These are phyloP conservation scores for Nicator chloris DNA, from an alignment of 2,113 vertebrate genomes.

Conservation along the genomic window DNA sequence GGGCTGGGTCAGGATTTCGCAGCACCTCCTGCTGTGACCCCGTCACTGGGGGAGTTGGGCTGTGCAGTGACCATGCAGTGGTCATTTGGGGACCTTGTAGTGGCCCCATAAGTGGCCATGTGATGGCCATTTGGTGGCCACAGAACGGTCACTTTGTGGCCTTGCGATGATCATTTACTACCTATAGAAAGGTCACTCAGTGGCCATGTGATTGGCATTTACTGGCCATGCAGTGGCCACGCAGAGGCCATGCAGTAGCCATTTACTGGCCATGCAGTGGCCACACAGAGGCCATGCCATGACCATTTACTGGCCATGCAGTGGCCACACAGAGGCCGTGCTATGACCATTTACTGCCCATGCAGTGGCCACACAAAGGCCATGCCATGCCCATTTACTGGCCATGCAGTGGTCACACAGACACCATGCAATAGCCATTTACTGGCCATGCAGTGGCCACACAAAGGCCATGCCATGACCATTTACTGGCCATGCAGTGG, in stretches of 20 bases:
- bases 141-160: not conserved
- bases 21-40: accelerated
- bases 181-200: not conserved
- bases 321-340: accelerated
- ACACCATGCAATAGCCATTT: not conserved
- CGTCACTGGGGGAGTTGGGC: accelerated
- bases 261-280: not conserved
- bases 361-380: accelerated
- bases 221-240: not conserved
- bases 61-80: not conserved
- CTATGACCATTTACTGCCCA: not conserved
- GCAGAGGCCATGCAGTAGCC: too few species aligned
- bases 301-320: not conserved
- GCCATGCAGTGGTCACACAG: not conserved
- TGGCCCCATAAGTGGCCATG: not conserved
- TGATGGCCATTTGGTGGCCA: not conserved
- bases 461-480: too few species aligned
- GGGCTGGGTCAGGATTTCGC: not conserved
- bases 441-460: not conserved
- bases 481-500: not conserved
- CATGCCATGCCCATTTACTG: too few species aligned
- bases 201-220: not conserved
- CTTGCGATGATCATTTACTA: too few species aligned
- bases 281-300: not conserved
- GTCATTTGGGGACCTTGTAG: not conserved